Conservation (phyloP, 2,113 vertebrate species). For the Tupaia chinensis region DNA sequence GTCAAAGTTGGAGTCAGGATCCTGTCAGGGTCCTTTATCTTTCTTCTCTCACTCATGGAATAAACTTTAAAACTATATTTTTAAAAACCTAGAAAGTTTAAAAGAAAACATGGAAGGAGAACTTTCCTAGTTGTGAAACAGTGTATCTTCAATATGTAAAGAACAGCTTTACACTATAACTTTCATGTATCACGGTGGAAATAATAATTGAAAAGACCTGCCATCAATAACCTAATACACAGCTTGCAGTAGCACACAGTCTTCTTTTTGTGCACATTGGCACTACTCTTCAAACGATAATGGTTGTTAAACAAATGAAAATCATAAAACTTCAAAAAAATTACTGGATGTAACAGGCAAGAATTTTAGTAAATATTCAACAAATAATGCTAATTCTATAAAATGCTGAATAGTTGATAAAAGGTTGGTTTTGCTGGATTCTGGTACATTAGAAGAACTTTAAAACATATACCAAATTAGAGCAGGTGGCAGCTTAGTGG, state of each 20-base stretch:
- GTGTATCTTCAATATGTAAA: background rate
- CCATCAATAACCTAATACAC: background rate
- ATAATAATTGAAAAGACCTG: background rate
- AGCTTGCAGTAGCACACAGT: background rate
- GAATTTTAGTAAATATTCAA: constrained; percentile 48
- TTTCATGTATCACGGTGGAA: background rate
- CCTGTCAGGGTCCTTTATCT: too few relatives aligned
- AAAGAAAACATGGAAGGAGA: background rate
- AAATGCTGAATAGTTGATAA: background rate
- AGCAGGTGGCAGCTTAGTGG: too few relatives aligned
- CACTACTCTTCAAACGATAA: constrained; percentile 35
- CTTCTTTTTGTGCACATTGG: background rate
- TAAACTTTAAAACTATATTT: too few relatives aligned
- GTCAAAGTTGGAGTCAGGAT: too few relatives aligned
- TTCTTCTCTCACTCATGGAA: too few relatives aligned
- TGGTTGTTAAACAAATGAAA: constrained; percentile 29
- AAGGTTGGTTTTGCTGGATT: constrained; percentile 47
- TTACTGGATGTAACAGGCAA: background rate
- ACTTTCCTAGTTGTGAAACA: background rate
- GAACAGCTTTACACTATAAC: constrained; percentile 20
- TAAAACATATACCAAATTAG: background rate
- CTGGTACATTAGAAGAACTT: constrained; percentile 4
- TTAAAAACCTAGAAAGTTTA: background rate
- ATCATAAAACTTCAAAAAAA: background rate
- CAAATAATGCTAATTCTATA: constrained; percentile 29